Conservation (phyloP, 2,113 vertebrate species). For the Laticauda laticaudata region DNA sequence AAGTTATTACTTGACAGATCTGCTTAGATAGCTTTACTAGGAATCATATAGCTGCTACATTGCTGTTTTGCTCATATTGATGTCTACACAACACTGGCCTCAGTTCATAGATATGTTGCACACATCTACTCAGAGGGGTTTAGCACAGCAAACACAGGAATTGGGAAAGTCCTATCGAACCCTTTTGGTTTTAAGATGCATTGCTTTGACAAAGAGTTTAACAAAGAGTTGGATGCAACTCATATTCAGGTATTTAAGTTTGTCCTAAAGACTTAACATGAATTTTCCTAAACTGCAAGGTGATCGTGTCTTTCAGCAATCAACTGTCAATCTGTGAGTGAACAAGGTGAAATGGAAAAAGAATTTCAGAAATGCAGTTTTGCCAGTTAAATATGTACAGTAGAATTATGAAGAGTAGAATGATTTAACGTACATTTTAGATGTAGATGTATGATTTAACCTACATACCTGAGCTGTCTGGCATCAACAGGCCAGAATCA, state of each 20-base stretch:
- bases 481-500: constrained; percentile 12
- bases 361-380: neutral
- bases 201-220: neutral
- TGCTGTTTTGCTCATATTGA: constrained; percentile 35
- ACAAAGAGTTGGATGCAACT: neutral
- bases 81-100: constrained; percentile 29
- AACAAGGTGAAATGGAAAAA: neutral
- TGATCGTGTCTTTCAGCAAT: neutral
- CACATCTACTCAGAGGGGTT: neutral
- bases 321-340: neutral
- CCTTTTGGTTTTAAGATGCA: neutral
- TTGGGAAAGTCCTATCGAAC: neutral
- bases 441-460: too few relatives aligned
- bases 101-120: neutral
- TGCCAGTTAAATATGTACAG: neutral
- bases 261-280: neutral
- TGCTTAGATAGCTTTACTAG: neutral
- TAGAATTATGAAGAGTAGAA: constrained; percentile 1
- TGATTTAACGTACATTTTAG: neutral
- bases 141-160: neutral
- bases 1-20: constrained; percentile 37
- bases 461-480: constrained; percentile 19
- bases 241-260: neutral
- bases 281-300: neutral
- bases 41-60: constrained; percentile 51